Evolutionary conservation across 2,888 invertebrate species (phyloP), one percentile per base, ranked within the genome.

Genomic region (Neocrepidodera transversa): DNA sequence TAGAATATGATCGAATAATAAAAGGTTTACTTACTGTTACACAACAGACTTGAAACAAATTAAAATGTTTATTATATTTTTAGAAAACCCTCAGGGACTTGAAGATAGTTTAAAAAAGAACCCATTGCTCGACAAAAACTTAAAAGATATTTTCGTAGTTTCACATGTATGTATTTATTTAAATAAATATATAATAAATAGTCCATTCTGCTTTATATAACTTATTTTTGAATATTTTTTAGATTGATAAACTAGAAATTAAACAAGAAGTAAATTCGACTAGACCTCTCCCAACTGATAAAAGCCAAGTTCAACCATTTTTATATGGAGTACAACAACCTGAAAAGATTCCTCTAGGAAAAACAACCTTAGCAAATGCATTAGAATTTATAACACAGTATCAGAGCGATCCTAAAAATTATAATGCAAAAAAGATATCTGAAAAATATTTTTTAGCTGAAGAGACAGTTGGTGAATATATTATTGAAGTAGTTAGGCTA

Each of bases 91-190:
- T 0, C 77, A 85, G 52, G 82, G 87, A 52, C 80, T 86, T 53
- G 82, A 86, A 47, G 84, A 85, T 67, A 79, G 87, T n/a, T 79
- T 83, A 58, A 84, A 77, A 68, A 91, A 90, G 76, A 82, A 92
- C 76, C 49, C 73, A 5, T 74, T 69, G n/a, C 81, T 92, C 8
- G 85, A 91, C 71, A 78, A 82, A 28, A 81, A 87, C 73, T 80
- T 92, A 60, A 89, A 86, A 78, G 81, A 85, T 75, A 87, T 92
- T 80, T 92, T 85, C 84, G 90, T 93, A 75, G 86, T 84, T 53
- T 89, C 91, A 0, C 72, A 81, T 45, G 72, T 73, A 71, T 63
- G 58, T 20, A 51, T n/a, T n/a, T n/a, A 42, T 36, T n/a, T n/a
- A n/a, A n/a, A n/a, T n/a, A n/a, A n/a, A n/a, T n/a, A n/a, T n/a